Base-by-base conservation (phyloP, 2,113 vertebrate genomes). In the Riparia riparia region DNA sequence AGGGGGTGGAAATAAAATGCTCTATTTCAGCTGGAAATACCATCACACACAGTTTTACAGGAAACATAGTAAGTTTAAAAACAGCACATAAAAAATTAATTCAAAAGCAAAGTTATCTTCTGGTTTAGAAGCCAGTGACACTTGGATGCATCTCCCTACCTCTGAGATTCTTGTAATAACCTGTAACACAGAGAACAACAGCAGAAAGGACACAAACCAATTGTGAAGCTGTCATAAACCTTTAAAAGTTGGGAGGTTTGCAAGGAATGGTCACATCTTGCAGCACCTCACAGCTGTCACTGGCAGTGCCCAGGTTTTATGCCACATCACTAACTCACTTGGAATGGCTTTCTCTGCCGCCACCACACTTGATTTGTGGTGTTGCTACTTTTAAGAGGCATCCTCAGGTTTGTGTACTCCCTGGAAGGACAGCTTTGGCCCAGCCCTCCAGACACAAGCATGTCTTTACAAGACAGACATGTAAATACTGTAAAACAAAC, bases 171-270 rank as follows among this genome's bases (percentile, higher is more conserved):
- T 86, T 89, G 25, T 57, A 91, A 94, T 63, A 93, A 80, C 65
- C 64, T 82, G 71, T 51, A 96, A 95, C 0, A 15, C 63, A 80
- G 24, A 56, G 8, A 82, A 19, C 17, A 96, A 51, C 32, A 95
- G 83, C 94, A 92, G 45, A 72, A 76, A 37, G 1, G 4, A 58
- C 58, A 58, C 31, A 92, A 82, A 86, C 80, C 4, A 12, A 77
- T 73, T 57, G 74, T 78, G 18, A 44, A 70, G 37, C 60, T 89
- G 80, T 86, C 72, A 70, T 15, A 64, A 83, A 76, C 70, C 63
- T 89, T 60, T 95, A 95, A 96, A 97, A 97, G 92, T 93, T 84
- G 90, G 76, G 95, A 96, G 89, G 41, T 86, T 86, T 94, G 91
- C 69, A 93, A 93, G 83, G 50, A 94, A 86, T 4, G 86, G 81